Base-by-base conservation (phyloP, 2,113 vertebrate species). In the Coryphaenoides rupestris region DNA sequence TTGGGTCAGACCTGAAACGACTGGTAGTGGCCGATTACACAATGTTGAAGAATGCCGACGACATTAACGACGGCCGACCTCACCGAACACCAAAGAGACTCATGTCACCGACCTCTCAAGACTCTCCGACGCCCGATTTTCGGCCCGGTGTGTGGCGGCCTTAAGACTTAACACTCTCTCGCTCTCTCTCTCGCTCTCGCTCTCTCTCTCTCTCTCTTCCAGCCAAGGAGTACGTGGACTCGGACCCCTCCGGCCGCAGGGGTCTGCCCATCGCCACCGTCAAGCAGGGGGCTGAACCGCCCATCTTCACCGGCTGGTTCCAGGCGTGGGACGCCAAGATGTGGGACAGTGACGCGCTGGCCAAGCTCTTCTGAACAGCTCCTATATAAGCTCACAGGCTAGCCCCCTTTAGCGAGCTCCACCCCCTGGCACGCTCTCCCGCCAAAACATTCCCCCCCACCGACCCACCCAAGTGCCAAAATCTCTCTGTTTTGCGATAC, bases 301-400 rank as follows among this genome's bases (percentile, higher is more conserved):
- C 82, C 14, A 90, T 80, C 0, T 93, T 92, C 78, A 91, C 82
- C 21, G 91, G 91, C 72, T 93, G 91, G 91, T 93, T 92, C 87
- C 89, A 91, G 67, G 91, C 88, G 17, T 92, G 91, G 91, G 92
- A 93, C 61, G 0, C 67, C 40, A 84, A 85, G 23, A 88, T 91
- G 89, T 92, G 91, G 90, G 86, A 90, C 3, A 83, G 40, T 0
- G 86, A 89, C 62, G 81, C 84, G 1, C 7, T 90, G 66, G 85
- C 85, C 0, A 80, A 75, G 23, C n/a, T 19, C 22, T 88, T 90
- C 78, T 89, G 54, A 88, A 62, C 21, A 17, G 19, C 62, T 19
- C 62, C 33, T 12, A 7, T 9, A 7, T 12, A 7, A 10, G 9
- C 33, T 6, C 3, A 26, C 13, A 9, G 33, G 6, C 33, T 10